Conservation (phyloP, 2,797 vertebrate species). For the Emys orbicularis region DNA sequence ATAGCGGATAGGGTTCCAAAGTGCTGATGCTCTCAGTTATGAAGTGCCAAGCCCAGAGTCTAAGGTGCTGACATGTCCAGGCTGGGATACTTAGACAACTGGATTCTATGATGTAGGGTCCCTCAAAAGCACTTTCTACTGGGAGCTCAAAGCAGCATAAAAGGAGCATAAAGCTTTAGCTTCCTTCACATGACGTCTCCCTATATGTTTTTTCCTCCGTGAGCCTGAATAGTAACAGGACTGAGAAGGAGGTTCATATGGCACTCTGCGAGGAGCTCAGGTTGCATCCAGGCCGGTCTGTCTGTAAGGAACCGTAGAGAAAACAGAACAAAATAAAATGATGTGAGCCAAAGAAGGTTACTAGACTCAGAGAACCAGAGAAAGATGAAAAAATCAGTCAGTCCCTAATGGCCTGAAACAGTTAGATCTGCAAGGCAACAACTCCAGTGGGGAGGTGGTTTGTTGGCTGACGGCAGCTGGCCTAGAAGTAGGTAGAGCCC, state of each 20-base stretch:
- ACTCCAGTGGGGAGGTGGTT: background rate
- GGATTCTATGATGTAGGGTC: background rate
- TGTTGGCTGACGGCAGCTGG: background rate
- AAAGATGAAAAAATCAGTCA: background rate
- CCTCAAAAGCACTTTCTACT: background rate
- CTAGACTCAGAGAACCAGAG: background rate
- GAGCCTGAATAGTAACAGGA: background rate
- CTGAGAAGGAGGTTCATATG: background rate
- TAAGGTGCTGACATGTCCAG: background rate
- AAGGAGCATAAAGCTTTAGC: background rate
- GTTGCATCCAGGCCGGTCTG: background rate
- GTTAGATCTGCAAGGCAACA: background rate
- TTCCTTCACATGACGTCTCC: background rate
- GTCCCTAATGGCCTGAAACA: background rate
- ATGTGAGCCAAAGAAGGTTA: background rate
- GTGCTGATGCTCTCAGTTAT: background rate
- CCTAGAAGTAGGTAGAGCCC: background rate
- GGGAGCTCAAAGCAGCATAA: background rate
- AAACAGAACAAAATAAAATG: background rate
- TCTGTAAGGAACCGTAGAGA: background rate
- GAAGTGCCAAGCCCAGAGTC: background rate
- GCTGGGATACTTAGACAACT: background rate
- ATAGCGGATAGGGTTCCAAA: background rate
- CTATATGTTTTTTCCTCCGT: background rate
- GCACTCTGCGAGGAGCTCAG: background rate